phyloP scores from a whole-genome alignment of 2,113 vertebrate genomes.

The Bos javanicus region DNA sequence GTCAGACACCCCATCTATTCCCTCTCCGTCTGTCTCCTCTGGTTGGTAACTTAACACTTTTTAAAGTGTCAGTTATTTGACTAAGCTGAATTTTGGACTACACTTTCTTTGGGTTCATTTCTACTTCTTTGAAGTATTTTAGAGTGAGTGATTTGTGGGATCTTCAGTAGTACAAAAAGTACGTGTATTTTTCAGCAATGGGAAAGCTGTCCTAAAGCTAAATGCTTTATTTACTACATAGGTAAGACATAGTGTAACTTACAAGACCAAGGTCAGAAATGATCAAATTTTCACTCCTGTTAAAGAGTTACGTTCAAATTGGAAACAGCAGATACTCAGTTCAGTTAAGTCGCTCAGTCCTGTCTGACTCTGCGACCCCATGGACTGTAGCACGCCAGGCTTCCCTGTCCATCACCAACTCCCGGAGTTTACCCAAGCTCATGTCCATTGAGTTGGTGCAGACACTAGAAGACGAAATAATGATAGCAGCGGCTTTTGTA shows the following conservation, averaged over 20 bases:
- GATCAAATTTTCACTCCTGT: neutral
- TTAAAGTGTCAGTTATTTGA: neutral
- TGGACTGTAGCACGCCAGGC: neutral
- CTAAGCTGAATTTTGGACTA: slow-evolving; percentile 15
- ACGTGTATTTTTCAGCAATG: neutral
- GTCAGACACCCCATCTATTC: neutral
- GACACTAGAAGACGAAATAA: neutral
- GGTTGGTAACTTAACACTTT: neutral
- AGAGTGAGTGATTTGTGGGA: neutral
- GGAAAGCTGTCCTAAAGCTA: neutral
- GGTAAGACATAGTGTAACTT: neutral
- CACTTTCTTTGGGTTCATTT: neutral
- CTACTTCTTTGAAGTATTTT: neutral
- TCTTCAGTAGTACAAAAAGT: neutral
- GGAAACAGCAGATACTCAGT: neutral
- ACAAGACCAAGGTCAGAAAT: neutral
- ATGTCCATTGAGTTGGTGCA: neutral
- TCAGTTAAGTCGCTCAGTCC: neutral
- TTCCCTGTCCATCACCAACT: neutral
- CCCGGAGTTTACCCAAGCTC: neutral
- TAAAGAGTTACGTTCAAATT: neutral
- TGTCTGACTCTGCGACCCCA: neutral
- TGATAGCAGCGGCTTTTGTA: neutral
- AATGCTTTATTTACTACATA: neutral
- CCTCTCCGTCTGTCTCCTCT: neutral